Percentiles rank a stretch among this genome's conserved stretches.
Conservation (phyloP, 2,113 vertebrate species). For the Calidris pugnax region DNA sequence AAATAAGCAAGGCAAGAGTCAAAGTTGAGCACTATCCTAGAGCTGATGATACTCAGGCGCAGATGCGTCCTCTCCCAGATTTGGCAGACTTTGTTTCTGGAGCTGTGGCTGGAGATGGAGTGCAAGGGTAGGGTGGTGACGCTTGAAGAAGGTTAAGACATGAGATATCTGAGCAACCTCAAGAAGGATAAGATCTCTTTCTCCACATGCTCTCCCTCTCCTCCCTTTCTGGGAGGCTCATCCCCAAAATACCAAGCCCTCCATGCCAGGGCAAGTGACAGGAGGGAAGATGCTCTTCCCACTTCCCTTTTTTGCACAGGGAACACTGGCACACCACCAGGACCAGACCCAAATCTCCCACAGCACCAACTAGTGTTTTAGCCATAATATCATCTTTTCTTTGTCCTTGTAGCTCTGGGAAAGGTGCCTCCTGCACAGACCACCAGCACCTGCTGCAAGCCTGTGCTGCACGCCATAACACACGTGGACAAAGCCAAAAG, state of each 20-base stretch:
- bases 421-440: background rate
- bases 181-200: background rate
- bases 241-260: background rate
- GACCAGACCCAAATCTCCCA: background rate
- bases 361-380: background rate
- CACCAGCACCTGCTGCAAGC: background rate
- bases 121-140: too few relatives aligned
- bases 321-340: accelerated
- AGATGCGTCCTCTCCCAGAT: background rate
- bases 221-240: background rate
- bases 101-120: background rate
- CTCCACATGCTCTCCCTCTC: accelerated
- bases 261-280: background rate
- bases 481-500: background rate
- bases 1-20: background rate
- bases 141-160: background rate
- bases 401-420: background rate
- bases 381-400: background rate
- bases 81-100: background rate
- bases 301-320: background rate
- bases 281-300: background rate
- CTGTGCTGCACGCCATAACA: accelerated
- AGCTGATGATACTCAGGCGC: background rate
- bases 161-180: background rate
- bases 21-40: accelerated